These are phyloP conservation scores for Ochropleura leucogaster DNA, from an alignment of 2,888 invertebrate genomes.

Conservation along the genomic window DNA sequence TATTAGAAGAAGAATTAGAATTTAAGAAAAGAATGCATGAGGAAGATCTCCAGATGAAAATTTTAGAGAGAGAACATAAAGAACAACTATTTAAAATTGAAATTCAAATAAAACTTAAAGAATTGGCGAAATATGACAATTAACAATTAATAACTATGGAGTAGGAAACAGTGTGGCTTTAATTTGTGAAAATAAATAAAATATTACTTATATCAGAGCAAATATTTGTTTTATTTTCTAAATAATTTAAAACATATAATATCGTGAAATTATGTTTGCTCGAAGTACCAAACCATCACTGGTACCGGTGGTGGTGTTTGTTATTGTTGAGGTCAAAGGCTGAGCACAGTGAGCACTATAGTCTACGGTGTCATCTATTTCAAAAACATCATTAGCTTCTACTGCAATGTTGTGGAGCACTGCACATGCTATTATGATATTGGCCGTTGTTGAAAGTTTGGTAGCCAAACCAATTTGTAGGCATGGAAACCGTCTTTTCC, in stretches of 20 bases:
- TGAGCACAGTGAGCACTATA: constrained; percentile 1
- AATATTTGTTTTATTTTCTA: background rate
- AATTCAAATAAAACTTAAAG: background rate
- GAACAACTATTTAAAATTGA: background rate
- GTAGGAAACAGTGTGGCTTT: too few relatives aligned
- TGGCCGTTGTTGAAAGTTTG: constrained; percentile 1
- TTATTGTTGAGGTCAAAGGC: background rate
- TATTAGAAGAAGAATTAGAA: constrained; percentile 6
- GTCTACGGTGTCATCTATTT: constrained; percentile 1
- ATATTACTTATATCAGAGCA: background rate
- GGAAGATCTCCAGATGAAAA: constrained; percentile 1
- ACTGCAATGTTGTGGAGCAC: constrained; percentile 5
- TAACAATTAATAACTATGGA: background rate
- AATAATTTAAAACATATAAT: background rate
- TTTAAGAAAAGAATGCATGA: constrained; percentile 2
- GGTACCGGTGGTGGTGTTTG: constrained; percentile 8
- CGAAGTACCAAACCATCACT: constrained; percentile 10
- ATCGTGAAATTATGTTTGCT: constrained; percentile 3
- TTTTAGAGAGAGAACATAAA: constrained; percentile 7
- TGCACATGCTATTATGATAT: constrained; percentile 12
- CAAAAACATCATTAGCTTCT: constrained; percentile 3
- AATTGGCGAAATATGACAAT: constrained; percentile 3
- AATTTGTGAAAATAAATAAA: background rate
- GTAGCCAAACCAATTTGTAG: constrained; percentile 3
- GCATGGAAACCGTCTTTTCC: constrained; percentile 2